phyloP scores from a whole-genome alignment of 2,797 vertebrate genomes.

The Coccyzus lansbergi region DNA sequence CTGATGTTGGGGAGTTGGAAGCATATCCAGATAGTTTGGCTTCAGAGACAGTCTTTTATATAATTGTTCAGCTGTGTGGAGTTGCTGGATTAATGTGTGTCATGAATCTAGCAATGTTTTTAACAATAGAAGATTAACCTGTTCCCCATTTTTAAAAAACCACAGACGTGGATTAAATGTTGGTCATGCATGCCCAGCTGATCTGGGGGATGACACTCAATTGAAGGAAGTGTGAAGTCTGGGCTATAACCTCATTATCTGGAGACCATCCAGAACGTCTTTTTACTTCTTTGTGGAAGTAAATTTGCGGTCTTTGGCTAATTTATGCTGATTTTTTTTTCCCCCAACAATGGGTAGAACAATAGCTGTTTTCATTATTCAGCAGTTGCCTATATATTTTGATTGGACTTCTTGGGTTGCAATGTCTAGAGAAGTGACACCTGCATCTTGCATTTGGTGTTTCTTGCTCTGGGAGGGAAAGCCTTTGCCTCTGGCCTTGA shows the following conservation, averaged over 20 bases:
- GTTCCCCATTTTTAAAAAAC: background rate
- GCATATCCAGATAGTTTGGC: background rate
- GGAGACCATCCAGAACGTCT: constrained; percentile 4
- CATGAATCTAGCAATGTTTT: background rate
- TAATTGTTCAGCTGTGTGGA: constrained; percentile 22
- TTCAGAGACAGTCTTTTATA: constrained; percentile 10
- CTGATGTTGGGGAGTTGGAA: background rate
- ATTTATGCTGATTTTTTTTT: background rate
- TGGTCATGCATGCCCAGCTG: background rate
- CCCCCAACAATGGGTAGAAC: background rate
- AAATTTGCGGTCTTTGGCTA: background rate
- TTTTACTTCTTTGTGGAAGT: background rate
- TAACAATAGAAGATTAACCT: constrained; percentile 1
- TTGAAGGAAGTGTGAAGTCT: background rate
- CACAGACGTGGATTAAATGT: background rate
- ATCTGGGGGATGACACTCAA: background rate
- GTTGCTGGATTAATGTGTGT: background rate
- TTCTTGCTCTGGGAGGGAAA: background rate
- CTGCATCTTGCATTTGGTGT: background rate
- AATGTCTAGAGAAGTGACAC: background rate
- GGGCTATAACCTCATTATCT: constrained; percentile 7
- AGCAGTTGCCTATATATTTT: background rate
- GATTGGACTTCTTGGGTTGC: background rate
- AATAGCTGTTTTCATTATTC: background rate
- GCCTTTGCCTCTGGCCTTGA: background rate